Conservation (phyloP, 2,797 vertebrate genomes). For the Macropus fuliginosus region DNA sequence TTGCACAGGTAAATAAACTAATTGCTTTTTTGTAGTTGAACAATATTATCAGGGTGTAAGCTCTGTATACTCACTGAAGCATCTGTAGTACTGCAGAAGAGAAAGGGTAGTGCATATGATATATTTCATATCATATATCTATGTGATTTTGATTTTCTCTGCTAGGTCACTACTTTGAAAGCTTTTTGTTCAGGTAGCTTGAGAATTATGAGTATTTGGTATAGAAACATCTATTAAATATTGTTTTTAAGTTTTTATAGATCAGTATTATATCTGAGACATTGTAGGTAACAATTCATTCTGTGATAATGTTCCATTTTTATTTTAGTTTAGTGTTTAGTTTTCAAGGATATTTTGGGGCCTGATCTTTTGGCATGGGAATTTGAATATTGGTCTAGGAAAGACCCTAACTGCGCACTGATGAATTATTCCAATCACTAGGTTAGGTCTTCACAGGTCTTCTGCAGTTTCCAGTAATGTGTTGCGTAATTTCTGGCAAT, state of each 20-base stretch:
- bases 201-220: background rate
- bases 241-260: background rate
- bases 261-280: background rate
- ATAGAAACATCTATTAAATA: background rate
- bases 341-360: background rate
- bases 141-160: background rate
- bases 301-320: background rate
- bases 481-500: background rate
- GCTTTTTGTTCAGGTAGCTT: background rate
- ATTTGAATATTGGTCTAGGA: background rate
- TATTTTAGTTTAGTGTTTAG: background rate
- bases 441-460: background rate
- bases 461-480: background rate
- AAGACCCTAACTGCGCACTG: background rate
- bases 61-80: background rate
- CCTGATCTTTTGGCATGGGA: background rate
- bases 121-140: background rate
- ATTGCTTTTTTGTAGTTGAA: background rate
- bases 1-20: background rate
- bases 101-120: background rate
- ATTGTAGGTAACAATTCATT: background rate
- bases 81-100: background rate
- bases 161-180: background rate
- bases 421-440: background rate
- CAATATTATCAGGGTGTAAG: background rate